Conservation (phyloP, 2,113 vertebrate species). For the Hystrix cristata region DNA sequence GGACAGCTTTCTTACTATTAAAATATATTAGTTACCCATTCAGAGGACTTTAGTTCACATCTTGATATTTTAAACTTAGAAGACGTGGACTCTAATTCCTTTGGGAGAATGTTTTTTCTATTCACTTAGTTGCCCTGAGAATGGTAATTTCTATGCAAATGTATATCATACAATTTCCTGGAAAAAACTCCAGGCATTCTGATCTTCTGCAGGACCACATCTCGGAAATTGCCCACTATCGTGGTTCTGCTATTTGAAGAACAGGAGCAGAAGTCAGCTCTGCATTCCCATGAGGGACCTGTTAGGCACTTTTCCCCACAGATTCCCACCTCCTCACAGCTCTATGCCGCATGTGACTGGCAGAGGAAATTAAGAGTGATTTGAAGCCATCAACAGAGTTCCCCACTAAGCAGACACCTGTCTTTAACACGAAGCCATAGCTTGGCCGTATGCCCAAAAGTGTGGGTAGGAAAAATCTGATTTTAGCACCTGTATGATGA, state of each 20-base stretch:
- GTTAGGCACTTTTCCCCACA: not conserved
- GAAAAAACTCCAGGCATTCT: not conserved
- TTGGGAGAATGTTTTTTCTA: not conserved
- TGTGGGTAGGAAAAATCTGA: not conserved
- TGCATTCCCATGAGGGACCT: not conserved
- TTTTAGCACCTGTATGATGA: not conserved
- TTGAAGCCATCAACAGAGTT: not conserved
- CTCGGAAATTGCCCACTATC: not conserved
- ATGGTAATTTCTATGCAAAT: not conserved
- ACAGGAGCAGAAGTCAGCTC: not conserved
- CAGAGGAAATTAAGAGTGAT: not conserved
- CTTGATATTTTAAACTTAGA: not conserved
- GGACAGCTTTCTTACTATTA: not conserved
- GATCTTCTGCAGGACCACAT: not conserved
- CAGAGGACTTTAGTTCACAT: not conserved
- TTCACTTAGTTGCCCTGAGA: not conserved
- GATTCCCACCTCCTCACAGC: not conserved
- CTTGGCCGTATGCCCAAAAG: not conserved
- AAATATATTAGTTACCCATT: not conserved
- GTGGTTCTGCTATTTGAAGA: not conserved
- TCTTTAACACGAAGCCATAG: not conserved
- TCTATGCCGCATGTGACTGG: not conserved
- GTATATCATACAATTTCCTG: not conserved
- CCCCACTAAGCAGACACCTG: not conserved
- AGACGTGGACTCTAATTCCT: not conserved